Base-by-base conservation (phyloP, 1,140 invertebrate species). In the Danaus plexippus region DNA sequence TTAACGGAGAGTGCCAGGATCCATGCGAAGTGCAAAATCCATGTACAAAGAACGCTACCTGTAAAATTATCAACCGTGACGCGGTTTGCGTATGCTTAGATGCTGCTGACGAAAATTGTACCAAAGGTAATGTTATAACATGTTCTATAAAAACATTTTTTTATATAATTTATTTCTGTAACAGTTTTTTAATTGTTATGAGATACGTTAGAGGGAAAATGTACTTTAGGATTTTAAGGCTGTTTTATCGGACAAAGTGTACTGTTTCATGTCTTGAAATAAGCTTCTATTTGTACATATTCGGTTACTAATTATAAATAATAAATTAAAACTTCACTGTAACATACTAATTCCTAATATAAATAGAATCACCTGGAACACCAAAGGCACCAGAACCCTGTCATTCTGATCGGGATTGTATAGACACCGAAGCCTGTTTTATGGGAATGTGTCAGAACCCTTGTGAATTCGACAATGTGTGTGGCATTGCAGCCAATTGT, bases 381-480 rank as follows among this genome's bases (percentile, higher is more conserved):
- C 84, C 90, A 60, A 92, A 92, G 85, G 87, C 86, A 71, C 90
- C 89, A 61, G 90, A 91, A 79, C 92, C 91, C 49, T 93, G 92
- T 86, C 88, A 91, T 77, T 92, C 91, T 73, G 92, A 93, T 82
- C 90, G 89, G 66, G 92, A 93, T 82, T 93, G 92, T 86, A 90
- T 92, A 80, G 91, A 92, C 70, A 90, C 87, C 46, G 92, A 93
- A 87, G 92, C 92, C 63, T 93, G 92, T 80, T 93, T 92, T 78
- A 91, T 92, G 89, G 91, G 90, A 70, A 69, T 91, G 63, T 93
- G 92, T 81, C 90, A 92, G 80, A 90, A 93, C 85, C 90, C 92
- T 59, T 94, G 93, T 80, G 90, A 92, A 64, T 91, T 93, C 87
- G 90, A 92, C 57, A 91, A 91, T 75, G 89, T 92, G 55, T 95